Conservation (phyloP, 2,113 vertebrate genomes). For the Anarrhichthys ocellatus region DNA sequence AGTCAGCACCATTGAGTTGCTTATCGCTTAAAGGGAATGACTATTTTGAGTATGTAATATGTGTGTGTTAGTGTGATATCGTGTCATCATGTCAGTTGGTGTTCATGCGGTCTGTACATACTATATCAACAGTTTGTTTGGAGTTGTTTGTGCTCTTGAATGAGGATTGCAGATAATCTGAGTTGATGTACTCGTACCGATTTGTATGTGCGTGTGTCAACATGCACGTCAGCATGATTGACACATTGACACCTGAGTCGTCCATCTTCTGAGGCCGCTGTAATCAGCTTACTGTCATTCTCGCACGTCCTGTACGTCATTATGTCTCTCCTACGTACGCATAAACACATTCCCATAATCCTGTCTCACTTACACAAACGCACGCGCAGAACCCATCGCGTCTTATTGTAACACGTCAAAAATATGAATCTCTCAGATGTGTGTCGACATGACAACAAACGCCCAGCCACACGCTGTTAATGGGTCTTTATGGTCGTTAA, state of each 20-base stretch:
- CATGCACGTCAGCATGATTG: conserved; percentile 38
- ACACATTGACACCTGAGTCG: conserved; percentile 64
- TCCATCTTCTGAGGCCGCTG: conserved; percentile 53
- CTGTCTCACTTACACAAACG: background rate
- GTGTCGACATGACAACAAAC: conserved; percentile 6
- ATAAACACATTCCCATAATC: conserved; percentile 49
- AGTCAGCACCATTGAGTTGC: conserved; percentile 47
- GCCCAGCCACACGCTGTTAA: background rate
- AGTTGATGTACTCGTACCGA: conserved; percentile 23
- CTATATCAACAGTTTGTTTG: background rate
- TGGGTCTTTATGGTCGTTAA: background rate
- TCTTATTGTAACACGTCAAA: conserved; percentile 8
- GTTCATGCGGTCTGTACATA: background rate
- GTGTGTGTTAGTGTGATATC: conserved; percentile 1
- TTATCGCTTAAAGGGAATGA: background rate
- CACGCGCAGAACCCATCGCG: background rate
- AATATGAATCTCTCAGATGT: conserved; percentile 30
- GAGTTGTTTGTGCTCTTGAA: background rate
- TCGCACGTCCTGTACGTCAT: conserved; percentile 35
- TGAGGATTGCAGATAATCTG: conserved; percentile 24
- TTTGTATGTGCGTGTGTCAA: conserved; percentile 16
- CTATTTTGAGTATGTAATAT: background rate
- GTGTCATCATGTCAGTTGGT: background rate
- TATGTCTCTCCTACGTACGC: conserved; percentile 31
- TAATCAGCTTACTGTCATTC: conserved; percentile 68